A percentile compares a stretch with the other conserved stretches of the same genome.
phyloP scores from a whole-genome alignment of 2,888 invertebrate genomes.

The Apeira syringaria region DNA sequence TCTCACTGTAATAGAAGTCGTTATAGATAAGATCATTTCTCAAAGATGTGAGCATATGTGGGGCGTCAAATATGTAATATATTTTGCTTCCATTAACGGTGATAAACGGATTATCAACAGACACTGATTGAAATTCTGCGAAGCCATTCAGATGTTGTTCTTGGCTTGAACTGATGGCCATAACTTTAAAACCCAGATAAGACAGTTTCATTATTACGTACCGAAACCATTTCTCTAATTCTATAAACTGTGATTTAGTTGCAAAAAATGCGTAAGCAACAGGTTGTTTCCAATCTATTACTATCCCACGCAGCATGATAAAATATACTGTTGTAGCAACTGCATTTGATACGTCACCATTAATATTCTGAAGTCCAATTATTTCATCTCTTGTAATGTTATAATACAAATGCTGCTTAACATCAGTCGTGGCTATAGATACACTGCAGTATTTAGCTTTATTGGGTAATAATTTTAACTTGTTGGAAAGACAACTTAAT shows the following conservation, averaged over 20 bases:
- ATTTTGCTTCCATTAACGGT: neutral
- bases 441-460: constrained; percentile 5
- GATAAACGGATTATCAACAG: neutral
- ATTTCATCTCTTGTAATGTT: neutral
- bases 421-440: neutral
- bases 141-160: neutral
- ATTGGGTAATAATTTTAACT: neutral
- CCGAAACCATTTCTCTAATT: constrained; percentile 1
- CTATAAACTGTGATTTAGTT: neutral
- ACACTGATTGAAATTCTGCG: neutral
- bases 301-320: constrained; percentile 2
- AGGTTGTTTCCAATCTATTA: constrained; percentile 4
- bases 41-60: constrained; percentile 3
- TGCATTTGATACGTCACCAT: neutral
- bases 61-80: constrained; percentile 6
- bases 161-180: neutral
- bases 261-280: neutral
- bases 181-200: neutral
- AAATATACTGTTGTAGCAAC: neutral
- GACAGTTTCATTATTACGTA: neutral
- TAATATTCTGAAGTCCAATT: constrained; percentile 3
- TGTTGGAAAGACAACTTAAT: neutral
- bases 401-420: constrained; percentile 3
- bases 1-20: neutral
- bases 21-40: constrained; percentile 2